Evolutionary conservation across 23 tunicate genomes (phyloP), one percentile per base, ranked within the genome.

Genomic region (Botrylloides violaceus): DNA sequence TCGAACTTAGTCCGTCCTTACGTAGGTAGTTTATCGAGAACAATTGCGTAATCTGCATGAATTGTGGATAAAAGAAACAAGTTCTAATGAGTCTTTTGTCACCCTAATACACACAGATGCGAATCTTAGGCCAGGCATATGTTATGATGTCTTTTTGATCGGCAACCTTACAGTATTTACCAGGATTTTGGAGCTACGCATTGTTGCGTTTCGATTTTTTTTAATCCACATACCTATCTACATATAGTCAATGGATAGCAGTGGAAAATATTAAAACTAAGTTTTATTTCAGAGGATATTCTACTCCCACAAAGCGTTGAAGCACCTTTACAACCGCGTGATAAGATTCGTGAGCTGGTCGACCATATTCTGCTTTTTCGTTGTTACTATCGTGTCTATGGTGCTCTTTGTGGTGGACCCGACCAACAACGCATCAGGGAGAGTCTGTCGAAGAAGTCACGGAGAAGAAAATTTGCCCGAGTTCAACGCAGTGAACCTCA

Each of bases 291-390:
- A 87, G 95, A 75, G 95, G 27, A 87, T 87, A 25, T 87, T 87
- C 61, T 87, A 87, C 70, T 76, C 95, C 1, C 80, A 87, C 50
- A 84, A 81, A 55, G 95, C 95, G 7, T 49, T 87, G 68, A 87
- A 87, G 75, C 95, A 87, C 57, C 79, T 87, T 37, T 87, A 87
- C 86, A 71, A 80, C 82, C 80, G 75, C 62, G 56, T 76, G 4
- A 73, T 80, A 7, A 73, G 95, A 27, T 61, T 79, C 29, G 68
- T 87, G 30, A 76, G 95, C 75, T 87, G 95, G 95, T 81, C 73
- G 66, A 80, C 95, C 31, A 61, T 87, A 21, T 49, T 80, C 28
- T 80, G 95, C 82, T 76, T 87, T 64, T 59, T 80, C 26, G 49
- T 63, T 34, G 59, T 66, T 4, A 87, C 95, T 48, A 50, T 71